Evolutionary conservation across 2,888 invertebrate genomes (phyloP).

Genomic region (Drosophila mulleri): DNA sequence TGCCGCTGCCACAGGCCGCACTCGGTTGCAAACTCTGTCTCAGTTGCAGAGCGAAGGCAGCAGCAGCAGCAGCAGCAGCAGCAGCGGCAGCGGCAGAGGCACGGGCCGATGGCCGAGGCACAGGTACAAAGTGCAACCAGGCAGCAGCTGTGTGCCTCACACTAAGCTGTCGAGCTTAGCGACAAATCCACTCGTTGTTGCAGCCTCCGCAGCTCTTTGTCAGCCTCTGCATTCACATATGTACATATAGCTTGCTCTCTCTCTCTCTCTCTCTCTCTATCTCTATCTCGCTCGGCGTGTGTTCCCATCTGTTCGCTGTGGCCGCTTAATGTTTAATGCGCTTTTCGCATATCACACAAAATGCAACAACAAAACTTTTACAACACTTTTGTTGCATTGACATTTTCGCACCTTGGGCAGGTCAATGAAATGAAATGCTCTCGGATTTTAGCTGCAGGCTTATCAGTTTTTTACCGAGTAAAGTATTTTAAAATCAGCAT

Average conservation of each 20-base stretch:
- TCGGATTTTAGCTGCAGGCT: background rate
- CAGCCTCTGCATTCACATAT: slow-evolving; percentile 14
- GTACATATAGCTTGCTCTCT: background rate
- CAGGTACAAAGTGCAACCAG: slow-evolving; percentile 59
- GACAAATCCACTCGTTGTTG: slow-evolving; percentile 55
- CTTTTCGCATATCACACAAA: slow-evolving; percentile 52
- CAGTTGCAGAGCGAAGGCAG: slow-evolving; percentile 20
- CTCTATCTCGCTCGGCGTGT: background rate
- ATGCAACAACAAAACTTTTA: slow-evolving; percentile 31
- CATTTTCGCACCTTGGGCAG: slow-evolving; percentile 38
- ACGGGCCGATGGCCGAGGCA: slow-evolving; percentile 10
- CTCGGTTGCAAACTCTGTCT: slow-evolving; percentile 11
- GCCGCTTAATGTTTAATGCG: slow-evolving; percentile 59
- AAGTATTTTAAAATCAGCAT: background rate
- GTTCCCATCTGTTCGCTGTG: slow-evolving; percentile 41
- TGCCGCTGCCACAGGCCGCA: slow-evolving; percentile 39
- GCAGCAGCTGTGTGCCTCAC: slow-evolving; percentile 55
- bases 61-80: no score
- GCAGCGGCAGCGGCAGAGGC: slow-evolving; percentile 1
- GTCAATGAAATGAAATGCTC: slow-evolving; percentile 48
- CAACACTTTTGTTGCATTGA: slow-evolving; percentile 33
- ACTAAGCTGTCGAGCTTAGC: slow-evolving; percentile 67
- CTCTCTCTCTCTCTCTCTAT: background rate
- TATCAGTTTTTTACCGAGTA: background rate
- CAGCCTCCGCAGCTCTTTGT: slow-evolving; percentile 45